phyloP scores from a whole-genome alignment of 2,113 vertebrate species.

The Boleophthalmus pectinirostris region DNA sequence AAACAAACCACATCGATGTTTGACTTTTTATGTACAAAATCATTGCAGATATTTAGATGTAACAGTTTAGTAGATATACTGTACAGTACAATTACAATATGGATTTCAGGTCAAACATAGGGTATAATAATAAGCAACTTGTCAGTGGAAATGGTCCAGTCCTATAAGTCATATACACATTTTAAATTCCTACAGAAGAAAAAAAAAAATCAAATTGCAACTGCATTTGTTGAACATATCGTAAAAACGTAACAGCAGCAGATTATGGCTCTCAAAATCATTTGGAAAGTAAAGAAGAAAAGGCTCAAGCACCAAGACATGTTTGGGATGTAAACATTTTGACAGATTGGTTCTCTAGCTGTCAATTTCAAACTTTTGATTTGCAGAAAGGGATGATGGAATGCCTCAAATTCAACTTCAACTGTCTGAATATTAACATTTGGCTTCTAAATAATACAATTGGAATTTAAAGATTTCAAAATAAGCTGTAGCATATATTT shows the following conservation, averaged over 20 bases:
- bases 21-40: constrained; percentile 65
- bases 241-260: constrained; percentile 8
- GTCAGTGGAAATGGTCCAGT: constrained; percentile 15
- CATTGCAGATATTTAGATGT: constrained; percentile 43
- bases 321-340: constrained; percentile 32
- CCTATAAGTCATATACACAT: neutral
- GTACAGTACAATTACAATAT: constrained; percentile 28
- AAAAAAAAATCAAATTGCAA: neutral
- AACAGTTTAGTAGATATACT: constrained; percentile 38
- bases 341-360: neutral
- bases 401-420: neutral
- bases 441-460: neutral
- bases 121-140: neutral
- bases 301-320: constrained; percentile 17
- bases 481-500: neutral
- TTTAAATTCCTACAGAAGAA: neutral
- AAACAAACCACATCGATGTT: neutral
- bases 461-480: neutral
- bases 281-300: constrained; percentile 5
- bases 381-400: neutral
- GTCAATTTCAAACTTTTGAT: neutral
- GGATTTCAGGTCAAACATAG: constrained; percentile 1
- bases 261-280: constrained; percentile 11
- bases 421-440: neutral
- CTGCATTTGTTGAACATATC: neutral